These are phyloP conservation scores for Mesodorylaimus sp. DNA, from an alignment of 2,888 invertebrate species.

Conservation along the genomic window DNA sequence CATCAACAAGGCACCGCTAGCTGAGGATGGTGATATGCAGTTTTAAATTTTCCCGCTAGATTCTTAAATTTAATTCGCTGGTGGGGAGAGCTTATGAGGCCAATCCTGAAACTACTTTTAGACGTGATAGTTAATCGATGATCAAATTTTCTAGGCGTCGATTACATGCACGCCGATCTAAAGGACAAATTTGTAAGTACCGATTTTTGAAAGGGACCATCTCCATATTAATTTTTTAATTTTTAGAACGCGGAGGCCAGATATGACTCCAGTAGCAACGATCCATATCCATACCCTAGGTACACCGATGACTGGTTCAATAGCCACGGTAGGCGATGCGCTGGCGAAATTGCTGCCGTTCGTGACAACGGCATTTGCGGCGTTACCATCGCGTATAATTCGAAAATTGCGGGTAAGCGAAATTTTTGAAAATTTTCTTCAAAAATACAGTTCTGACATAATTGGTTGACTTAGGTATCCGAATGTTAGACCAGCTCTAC, in stretches of 20 bases:
- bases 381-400: slow-evolving; percentile 94
- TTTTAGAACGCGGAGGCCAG: slow-evolving; percentile 83
- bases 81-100: no score
- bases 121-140: background rate
- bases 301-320: slow-evolving; percentile 99
- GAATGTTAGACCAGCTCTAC: slow-evolving; percentile 98
- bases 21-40: no score
- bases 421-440: slow-evolving; percentile 8
- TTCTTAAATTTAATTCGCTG: no score
- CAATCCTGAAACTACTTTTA: background rate
- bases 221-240: slow-evolving; percentile 4
- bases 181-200: slow-evolving; percentile 87
- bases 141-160: slow-evolving; percentile 56
- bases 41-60: no score
- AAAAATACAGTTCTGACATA: slow-evolving; percentile 3
- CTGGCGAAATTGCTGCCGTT: slow-evolving; percentile 96
- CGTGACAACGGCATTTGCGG: slow-evolving; percentile 95
- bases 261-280: slow-evolving; percentile 97
- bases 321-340: slow-evolving; percentile 94
- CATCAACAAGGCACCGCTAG: no score
- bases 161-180: slow-evolving; percentile 95
- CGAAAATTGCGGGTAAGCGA: slow-evolving; percentile 77
- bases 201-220: background rate
- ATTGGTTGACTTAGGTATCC: slow-evolving; percentile 55
- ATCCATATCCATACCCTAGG: slow-evolving; percentile 90